phyloP scores from a whole-genome alignment of 2,113 vertebrate genomes.

The Nibea albiflora region DNA sequence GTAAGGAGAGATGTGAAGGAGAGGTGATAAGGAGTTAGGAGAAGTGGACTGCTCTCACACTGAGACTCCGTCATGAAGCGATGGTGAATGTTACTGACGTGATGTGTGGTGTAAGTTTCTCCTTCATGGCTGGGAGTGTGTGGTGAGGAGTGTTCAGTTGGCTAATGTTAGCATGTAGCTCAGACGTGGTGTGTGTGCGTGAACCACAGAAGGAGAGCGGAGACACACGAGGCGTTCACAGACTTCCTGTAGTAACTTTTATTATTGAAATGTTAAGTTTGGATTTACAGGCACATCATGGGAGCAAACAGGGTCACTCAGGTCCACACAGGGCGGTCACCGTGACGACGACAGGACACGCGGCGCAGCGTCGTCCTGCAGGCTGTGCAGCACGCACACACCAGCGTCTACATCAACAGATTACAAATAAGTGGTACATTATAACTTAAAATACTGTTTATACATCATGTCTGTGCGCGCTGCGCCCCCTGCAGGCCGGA shows the following conservation, averaged over 20 bases:
- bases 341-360: not conserved
- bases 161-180: too few relatives aligned
- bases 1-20: too few relatives aligned
- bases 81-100: too few relatives aligned
- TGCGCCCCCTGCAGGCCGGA: slow-evolving; percentile 61
- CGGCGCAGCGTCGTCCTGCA: not conserved
- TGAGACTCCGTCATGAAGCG: too few relatives aligned
- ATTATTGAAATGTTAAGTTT: slow-evolving; percentile 86
- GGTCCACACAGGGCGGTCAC: slow-evolving; percentile 59
- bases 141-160: too few relatives aligned
- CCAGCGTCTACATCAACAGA: slow-evolving; percentile 25
- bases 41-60: too few relatives aligned
- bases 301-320: slow-evolving; percentile 70
- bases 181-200: not conserved
- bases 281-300: slow-evolving; percentile 82
- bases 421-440: slow-evolving; percentile 90
- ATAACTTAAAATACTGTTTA: slow-evolving; percentile 99
- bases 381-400: slow-evolving; percentile 61
- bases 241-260: slow-evolving; percentile 80
- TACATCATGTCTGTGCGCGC: slow-evolving; percentile 83
- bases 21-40: too few relatives aligned
- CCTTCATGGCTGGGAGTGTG: too few relatives aligned
- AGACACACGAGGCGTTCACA: not conserved
- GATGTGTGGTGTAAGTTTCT: too few relatives aligned
- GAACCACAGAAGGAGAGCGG: not conserved